Evolutionary conservation across 2,888 invertebrate species (phyloP).

Genomic region (Troides aeacus): DNA sequence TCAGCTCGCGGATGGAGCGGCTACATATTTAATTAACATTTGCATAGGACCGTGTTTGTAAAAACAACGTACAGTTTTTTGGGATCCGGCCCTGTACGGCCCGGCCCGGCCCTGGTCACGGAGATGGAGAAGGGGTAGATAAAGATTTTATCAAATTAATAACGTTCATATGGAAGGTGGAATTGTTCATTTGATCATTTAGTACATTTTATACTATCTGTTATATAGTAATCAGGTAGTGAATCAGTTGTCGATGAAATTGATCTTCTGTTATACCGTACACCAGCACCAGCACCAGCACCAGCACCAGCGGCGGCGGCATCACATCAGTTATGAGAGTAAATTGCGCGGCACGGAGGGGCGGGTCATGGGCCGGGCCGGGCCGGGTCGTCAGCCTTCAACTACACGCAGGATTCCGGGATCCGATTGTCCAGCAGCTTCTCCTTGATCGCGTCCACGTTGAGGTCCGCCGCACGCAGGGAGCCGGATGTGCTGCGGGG

Average conservation of each 20-base stretch:
- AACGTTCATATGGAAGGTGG: constrained; percentile 42
- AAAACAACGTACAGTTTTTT: constrained; percentile 89
- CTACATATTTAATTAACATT: constrained; percentile 40
- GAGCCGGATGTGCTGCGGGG: constrained; percentile 76
- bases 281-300: no score
- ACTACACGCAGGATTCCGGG: constrained; percentile 93
- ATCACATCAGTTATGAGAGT: no score
- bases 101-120: no score
- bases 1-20: constrained; percentile 26
- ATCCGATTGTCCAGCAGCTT: constrained; percentile 91
- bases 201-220: no score
- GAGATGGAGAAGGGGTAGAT: no score
- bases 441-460: constrained; percentile 93
- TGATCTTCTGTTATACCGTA: no score
- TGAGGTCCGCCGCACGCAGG: constrained; percentile 76
- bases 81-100: constrained; percentile 74
- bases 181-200: no score
- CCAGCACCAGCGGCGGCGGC: no score
- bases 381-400: background rate
- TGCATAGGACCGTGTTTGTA: constrained; percentile 46
- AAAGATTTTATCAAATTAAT: no score
- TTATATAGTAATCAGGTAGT: no score
- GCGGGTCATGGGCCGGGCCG: background rate
- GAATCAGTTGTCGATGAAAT: no score
- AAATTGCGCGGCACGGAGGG: no score